A percentile compares a stretch with the other conserved stretches of the same genome.
phyloP scores from a whole-genome alignment of 2,113 vertebrate genomes.

The Numenius arquata region DNA sequence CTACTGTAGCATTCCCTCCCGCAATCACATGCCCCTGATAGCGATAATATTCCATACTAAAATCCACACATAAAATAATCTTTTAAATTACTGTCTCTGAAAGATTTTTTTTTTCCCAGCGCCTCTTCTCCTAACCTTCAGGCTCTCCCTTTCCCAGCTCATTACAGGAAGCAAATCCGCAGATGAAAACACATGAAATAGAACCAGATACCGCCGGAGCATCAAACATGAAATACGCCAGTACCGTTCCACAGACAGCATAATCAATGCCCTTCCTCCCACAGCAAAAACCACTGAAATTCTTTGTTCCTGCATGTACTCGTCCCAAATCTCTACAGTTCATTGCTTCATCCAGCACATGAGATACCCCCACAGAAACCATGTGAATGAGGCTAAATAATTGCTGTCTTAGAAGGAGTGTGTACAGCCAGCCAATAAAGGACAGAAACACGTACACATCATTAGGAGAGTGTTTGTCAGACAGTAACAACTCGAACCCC shows the following conservation, averaged over 20 bases:
- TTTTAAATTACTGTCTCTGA: background rate
- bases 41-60: background rate
- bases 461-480: background rate
- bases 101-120: background rate
- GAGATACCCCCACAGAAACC: background rate
- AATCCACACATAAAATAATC: constrained; percentile 11
- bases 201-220: background rate
- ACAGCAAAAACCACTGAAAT: background rate
- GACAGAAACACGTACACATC: background rate
- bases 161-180: constrained; percentile 8
- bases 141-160: constrained; percentile 20
- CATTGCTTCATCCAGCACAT: background rate
- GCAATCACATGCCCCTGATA: background rate
- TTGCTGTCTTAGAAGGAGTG: background rate
- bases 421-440: background rate
- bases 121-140: constrained; percentile 2
- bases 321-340: background rate
- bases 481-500: background rate
- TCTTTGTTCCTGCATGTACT: background rate
- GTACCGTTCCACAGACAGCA: background rate
- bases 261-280: constrained; percentile 19
- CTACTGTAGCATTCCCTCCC: background rate
- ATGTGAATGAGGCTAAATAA: background rate
- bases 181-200: constrained; percentile 34
- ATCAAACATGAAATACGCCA: background rate